Base-by-base conservation (phyloP, 1,140 invertebrate genomes). In the Procambarus clarkii region DNA sequence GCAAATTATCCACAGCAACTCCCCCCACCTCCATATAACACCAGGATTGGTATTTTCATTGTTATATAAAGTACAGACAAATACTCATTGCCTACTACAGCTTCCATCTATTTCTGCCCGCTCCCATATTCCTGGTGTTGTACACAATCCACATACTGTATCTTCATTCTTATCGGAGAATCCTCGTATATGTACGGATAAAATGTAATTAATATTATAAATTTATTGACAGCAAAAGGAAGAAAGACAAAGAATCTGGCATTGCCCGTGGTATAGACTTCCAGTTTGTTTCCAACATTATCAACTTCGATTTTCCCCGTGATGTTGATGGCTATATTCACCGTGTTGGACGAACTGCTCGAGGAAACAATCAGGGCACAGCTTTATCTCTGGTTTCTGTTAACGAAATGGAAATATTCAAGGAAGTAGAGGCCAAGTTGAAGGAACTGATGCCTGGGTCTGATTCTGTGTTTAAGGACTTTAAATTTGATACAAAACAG, bases 251-350 rank as follows among this genome's bases (percentile, higher is more conserved):
- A 94, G 99, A 99, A 94, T 98, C 98, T 60, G 98, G 98, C 34
- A 97, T 99, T 3, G 97, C 98, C 0, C 95, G 99, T 89, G 99
- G 99, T 45, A 99, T 99, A 92, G 99, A 99, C 95, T 99, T 99
- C 94, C 98, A 99, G 94, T 98, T 97, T 94, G 98, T 99, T 0
- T 97, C 98, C 0, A 99, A 99, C 95, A 98, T 99, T 0, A 97
- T 99, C 64, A 99, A 99, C 95, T 99, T 99, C 95, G 99, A 99
- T 94, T 99, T 99, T 95, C 99, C 99, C 0, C 94, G 96, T 0
- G 97, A 97, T 94, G 96, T 98, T 0, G 97, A 96, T 92, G 97
- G 98, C 0, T 99, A 99, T 94, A 97, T 99, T 92, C 99, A 99
- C 94, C 95, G 99, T 94, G 98, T 98, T 15, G 99, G 98, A 2